phyloP scores from a whole-genome alignment of 2,113 vertebrate species.

The Riparia riparia region DNA sequence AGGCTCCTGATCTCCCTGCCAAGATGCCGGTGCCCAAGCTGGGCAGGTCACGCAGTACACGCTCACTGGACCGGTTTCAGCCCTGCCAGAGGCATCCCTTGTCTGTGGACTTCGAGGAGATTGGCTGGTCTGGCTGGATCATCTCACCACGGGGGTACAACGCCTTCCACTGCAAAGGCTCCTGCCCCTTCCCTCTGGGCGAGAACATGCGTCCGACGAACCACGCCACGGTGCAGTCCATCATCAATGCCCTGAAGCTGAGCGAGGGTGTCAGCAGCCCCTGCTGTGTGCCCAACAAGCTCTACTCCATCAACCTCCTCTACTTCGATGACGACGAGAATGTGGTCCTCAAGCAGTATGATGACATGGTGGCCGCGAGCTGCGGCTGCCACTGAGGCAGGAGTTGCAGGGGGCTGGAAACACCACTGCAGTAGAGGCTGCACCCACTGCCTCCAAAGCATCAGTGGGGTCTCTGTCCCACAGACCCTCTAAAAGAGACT shows the following conservation, averaged over 20 bases:
- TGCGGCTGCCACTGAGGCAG: constrained; percentile 81
- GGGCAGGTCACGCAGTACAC: neutral
- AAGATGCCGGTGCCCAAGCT: neutral
- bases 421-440: rapidly evolving
- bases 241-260: constrained; percentile 83
- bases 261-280: constrained; percentile 73
- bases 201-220: constrained; percentile 82
- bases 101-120: constrained; percentile 86
- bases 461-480: neutral
- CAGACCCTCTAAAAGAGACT: neutral
- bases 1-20: neutral
- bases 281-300: constrained; percentile 84
- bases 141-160: constrained; percentile 87
- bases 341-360: constrained; percentile 85
- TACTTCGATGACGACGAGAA: constrained; percentile 87
- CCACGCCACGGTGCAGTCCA: constrained; percentile 88
- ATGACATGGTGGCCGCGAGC: constrained; percentile 84
- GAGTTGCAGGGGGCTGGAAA: neutral
- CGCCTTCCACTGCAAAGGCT: constrained; percentile 84
- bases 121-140: constrained; percentile 88
- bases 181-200: constrained; percentile 84
- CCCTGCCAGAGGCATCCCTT: constrained; percentile 80
- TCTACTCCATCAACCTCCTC: constrained; percentile 81
- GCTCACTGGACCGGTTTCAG: neutral
- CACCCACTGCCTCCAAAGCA: neutral